These are phyloP conservation scores for Caenorhabditis panamensis DNA, from an alignment of 2,888 invertebrate genomes.

Conservation along the genomic window DNA sequence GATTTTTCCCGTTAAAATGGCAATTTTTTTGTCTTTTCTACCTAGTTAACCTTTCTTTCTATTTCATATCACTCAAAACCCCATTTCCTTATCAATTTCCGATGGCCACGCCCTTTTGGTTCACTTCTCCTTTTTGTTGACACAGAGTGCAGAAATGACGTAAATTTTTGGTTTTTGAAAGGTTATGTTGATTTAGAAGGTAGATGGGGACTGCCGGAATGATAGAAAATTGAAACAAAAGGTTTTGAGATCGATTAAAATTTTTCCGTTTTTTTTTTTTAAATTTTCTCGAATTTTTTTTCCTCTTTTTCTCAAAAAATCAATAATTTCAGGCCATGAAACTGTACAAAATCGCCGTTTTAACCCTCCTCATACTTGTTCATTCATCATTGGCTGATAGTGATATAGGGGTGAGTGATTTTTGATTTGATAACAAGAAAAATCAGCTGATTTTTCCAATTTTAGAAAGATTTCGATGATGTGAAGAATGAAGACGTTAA, in stretches of 20 bases:
- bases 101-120: too few relatives aligned
- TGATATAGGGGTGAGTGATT: slow-evolving; percentile 18
- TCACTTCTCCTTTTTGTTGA: too few relatives aligned
- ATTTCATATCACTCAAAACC: too few relatives aligned
- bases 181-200: too few relatives aligned
- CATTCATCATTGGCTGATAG: slow-evolving; percentile 25
- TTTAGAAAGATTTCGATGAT: slow-evolving; percentile 51
- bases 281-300: not conserved
- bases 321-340: slow-evolving; percentile 29
- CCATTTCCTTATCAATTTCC: too few relatives aligned
- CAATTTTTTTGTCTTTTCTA: too few relatives aligned
- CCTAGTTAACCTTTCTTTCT: too few relatives aligned
- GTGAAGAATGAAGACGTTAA: slow-evolving; percentile 38
- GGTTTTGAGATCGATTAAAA: not conserved
- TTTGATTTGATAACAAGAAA: too few relatives aligned
- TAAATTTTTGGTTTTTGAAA: not conserved
- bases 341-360: not conserved
- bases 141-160: not conserved
- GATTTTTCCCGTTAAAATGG: too few relatives aligned
- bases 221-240: too few relatives aligned
- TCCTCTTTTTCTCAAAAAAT: slow-evolving; percentile 1
- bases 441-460: not conserved
- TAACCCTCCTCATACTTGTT: slow-evolving; percentile 26
- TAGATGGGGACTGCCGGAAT: too few relatives aligned
- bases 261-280: slow-evolving; percentile 1